A percentile compares a stretch with the other conserved stretches of the same genome.
Evolutionary conservation across 2,797 vertebrate species (phyloP).

Genomic region (Distichodus sexfasciatus): DNA sequence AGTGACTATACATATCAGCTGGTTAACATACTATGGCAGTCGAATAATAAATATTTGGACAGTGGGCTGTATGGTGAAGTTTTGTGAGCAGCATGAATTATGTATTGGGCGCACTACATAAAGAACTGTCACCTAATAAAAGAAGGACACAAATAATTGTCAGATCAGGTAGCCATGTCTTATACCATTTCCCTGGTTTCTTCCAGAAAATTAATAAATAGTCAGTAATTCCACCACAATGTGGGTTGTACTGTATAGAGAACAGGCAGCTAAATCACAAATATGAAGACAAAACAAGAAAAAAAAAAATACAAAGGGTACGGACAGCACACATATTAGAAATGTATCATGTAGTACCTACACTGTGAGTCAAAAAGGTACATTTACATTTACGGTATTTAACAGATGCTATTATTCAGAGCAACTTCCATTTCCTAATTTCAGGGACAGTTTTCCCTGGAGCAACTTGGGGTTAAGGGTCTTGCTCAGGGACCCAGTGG

Average conservation of each 20-base stretch:
- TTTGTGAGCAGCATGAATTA: slow-evolving; percentile 44
- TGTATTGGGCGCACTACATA: slow-evolving; percentile 38
- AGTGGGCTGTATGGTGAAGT: slow-evolving; percentile 22
- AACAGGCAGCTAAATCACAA: slow-evolving; percentile 5
- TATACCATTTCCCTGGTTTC: slow-evolving; percentile 6
- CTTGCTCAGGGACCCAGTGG: too few relatives aligned
- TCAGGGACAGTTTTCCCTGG: too few relatives aligned
- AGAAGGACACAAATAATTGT: slow-evolving; percentile 27
- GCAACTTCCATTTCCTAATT: too few relatives aligned
- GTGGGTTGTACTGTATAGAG: slow-evolving; percentile 29
- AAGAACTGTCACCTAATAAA: slow-evolving; percentile 14
- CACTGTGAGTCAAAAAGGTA: slow-evolving; percentile 4
- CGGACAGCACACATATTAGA: slow-evolving; percentile 8
- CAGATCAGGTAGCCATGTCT: background rate
- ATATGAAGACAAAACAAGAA: slow-evolving; percentile 15
- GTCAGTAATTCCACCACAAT: slow-evolving; percentile 30
- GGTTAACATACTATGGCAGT: slow-evolving; percentile 28
- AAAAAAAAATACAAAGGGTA: background rate
- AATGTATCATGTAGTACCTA: slow-evolving; percentile 15
- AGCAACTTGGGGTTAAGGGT: too few relatives aligned
- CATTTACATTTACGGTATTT: background rate
- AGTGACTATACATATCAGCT: slow-evolving; percentile 22
- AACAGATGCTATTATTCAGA: slow-evolving; percentile 1
- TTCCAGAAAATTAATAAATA: slow-evolving; percentile 20
- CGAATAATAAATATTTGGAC: slow-evolving; percentile 37